These are phyloP conservation scores for Meda fulgida DNA, from an alignment of 2,797 vertebrate species.

Conservation along the genomic window DNA sequence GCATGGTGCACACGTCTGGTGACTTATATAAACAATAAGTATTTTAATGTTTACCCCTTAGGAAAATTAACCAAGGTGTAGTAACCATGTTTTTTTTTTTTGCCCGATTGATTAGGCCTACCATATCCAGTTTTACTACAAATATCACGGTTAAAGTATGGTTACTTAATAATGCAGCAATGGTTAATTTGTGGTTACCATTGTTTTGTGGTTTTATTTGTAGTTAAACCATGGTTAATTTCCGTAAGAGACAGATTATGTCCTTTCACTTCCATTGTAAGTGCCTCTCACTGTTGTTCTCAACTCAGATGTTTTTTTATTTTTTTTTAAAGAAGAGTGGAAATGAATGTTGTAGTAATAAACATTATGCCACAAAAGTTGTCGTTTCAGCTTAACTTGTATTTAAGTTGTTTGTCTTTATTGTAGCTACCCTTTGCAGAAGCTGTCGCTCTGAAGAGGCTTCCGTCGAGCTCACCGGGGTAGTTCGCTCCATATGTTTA, in stretches of 20 bases:
- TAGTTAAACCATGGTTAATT: not conserved
- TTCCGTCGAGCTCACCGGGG: conserved; percentile 37
- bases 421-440: not conserved
- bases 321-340: not conserved
- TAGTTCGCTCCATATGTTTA: conserved; percentile 45
- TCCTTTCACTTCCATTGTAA: not conserved
- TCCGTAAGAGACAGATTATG: not conserved
- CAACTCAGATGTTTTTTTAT: not conserved
- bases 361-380: not conserved
- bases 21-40: not conserved
- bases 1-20: not conserved
- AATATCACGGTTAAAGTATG: not conserved
- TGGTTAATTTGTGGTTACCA: not conserved
- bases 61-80: no score
- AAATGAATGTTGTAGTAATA: not conserved
- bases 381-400: not conserved
- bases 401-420: conserved; percentile 5
- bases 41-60: not conserved
- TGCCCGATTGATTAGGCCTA: no score
- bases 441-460: conserved; percentile 23
- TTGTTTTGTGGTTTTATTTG: not conserved
- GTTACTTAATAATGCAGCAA: not conserved
- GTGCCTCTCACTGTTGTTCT: not conserved
- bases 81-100: no score
- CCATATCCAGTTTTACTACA: not conserved